Base-by-base conservation (phyloP, 2,113 vertebrate genomes). In the Dasyurus viverrinus region DNA sequence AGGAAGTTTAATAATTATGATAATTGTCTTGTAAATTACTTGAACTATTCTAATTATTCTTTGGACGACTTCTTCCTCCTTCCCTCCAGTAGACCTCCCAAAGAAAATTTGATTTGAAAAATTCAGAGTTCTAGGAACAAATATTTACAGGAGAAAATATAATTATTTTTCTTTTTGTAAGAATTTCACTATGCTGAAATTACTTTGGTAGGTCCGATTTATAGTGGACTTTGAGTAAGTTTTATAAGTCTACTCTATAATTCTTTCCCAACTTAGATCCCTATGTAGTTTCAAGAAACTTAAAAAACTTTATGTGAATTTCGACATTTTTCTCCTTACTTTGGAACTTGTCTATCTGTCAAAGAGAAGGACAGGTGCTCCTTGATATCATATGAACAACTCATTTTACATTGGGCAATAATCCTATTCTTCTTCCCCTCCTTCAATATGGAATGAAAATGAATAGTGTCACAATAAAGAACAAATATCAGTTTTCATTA, bases 171-270 rank as follows among this genome's bases (percentile, higher is more conserved):
- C 93, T 94, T 24, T 26, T 95, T 96, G 94, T 96, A 90, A 97
- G 96, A 98, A 94, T 95, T 95, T 95, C 94, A 91, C 0, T 95
- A 54, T 94, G 95, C 92, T 93, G 90, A 96, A 98, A 93, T 91
- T 97, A 53, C 30, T 96, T 97, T 97, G 93, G 84, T 57, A 0
- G 57, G 47, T 95, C 95, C 95, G 94, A 96, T 90, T 90, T 95
- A 93, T 54, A 89, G 8, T 2, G 23, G 84, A 93, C 57, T 96
- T 98, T 68, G 96, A 98, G 90, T 93, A 96, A 52, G 50, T 96
- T 97, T 93, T 97, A 94, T 94, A 96, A 97, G 96, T n/a, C 93
- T 94, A 96, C 94, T 76, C 53, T 94, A 97, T 98, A 96, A 97
- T 98, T 97, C 95, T 92, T 92, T 55, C 42, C 55, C 93, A 94